These are phyloP conservation scores for Mechanitis mazaeus DNA, from an alignment of 2,888 invertebrate species.

Conservation along the genomic window DNA sequence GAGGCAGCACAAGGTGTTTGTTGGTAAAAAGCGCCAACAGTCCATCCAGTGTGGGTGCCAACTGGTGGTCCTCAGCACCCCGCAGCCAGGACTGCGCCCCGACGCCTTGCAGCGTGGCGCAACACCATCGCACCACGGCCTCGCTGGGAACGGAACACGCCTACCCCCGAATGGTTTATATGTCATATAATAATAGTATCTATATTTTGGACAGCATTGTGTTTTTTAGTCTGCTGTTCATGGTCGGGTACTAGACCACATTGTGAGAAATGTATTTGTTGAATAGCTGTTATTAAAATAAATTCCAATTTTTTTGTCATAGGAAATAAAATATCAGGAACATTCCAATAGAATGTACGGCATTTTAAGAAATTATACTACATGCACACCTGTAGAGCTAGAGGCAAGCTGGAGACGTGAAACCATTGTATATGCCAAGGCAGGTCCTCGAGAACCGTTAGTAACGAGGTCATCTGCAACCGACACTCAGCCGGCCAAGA, in stretches of 20 bases:
- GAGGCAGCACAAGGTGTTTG: conserved; percentile 36
- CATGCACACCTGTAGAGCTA: conserved; percentile 43
- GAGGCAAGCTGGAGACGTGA: conserved; percentile 36
- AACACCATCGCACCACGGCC: conserved; percentile 43
- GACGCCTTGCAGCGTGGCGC: conserved; percentile 32
- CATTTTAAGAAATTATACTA: not conserved
- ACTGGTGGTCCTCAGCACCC: conserved; percentile 30
- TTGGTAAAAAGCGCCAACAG: conserved; percentile 50
- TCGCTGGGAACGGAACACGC: not conserved
- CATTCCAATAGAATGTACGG: not conserved
- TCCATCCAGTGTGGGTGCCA: conserved; percentile 41
- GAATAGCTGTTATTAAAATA: too few species aligned
- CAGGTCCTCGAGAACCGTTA: conserved; percentile 39
- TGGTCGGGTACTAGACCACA: too few species aligned
- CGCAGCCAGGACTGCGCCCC: conserved; percentile 37
- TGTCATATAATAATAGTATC: too few species aligned
- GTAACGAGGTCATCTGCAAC: conserved; percentile 40
- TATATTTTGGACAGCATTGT: too few species aligned
- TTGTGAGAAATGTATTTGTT: too few species aligned
- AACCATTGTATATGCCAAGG: conserved; percentile 62
- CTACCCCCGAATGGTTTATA: not conserved
- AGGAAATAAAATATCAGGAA: not conserved
- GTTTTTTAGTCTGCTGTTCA: too few species aligned
- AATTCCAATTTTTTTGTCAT: too few species aligned
- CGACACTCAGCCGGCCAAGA: conserved; percentile 35